Base-by-base conservation (phyloP, 2,113 vertebrate genomes). In the Amphiprion ocellaris region DNA sequence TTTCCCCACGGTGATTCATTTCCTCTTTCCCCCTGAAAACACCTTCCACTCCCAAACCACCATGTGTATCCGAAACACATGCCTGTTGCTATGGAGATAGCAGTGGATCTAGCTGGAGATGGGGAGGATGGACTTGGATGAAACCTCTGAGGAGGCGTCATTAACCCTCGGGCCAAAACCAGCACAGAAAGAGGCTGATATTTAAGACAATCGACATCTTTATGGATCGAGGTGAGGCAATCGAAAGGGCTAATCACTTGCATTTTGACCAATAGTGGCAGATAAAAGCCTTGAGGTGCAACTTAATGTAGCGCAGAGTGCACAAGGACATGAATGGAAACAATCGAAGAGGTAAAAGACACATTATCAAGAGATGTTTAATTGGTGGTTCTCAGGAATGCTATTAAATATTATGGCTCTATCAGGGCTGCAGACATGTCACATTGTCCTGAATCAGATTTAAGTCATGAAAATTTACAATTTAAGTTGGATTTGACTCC, bases 1-100 rank as follows among this genome's bases (percentile, higher is more conserved):
- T 87, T 81, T 87, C 78, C 74, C 82, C 55, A 62, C 8, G 60
- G 74, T 80, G 84, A 87, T 87, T 91, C 59, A 91, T 90, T 92
- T 90, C 87, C 86, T 85, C 33, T 59, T 52, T 37, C 47, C 72
- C 59, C 46, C 9, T 17, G 10, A 71, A 85, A 84, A 67, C 66
- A 66, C 49, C 64, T 72, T 70, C 30, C 30, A 21, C 61, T 69
- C 24, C 47, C 11, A 11, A 33, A 52, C 58, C 58, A 46, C 59
- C 1, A 0, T 70, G 58, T 77, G 79, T 83, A 78, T 66, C 85
- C 73, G 75, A 83, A 89, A 88, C 47, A 87, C 49, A 84, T n/a
- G 58, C 55, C 69, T 64, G 88, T 87, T 89, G 82, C 82, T 77
- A 85, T 73, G 73, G 83, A 59, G 70, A 90, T 61, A 52, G 37